Evolutionary conservation across 2,888 invertebrate species (phyloP), one percentile per base, ranked within the genome.

Genomic region (Drosophila mayaguana): DNA sequence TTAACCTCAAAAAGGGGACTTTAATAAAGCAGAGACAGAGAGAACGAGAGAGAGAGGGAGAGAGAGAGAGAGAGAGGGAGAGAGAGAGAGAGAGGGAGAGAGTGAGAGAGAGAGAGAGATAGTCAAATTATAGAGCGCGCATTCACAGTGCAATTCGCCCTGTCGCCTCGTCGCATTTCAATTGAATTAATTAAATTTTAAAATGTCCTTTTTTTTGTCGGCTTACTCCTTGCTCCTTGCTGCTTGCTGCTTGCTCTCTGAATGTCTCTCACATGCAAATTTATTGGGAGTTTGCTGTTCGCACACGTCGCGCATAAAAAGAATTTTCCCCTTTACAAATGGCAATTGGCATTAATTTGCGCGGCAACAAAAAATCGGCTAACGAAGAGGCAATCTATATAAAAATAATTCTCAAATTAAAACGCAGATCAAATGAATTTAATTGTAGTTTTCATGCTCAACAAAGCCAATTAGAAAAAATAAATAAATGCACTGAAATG

Each of bases 131-230:
- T 68, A 74, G 65, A 20, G 54, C 61, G 25, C 36, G 51, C 46
- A 68, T 40, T 65, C 57, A 40, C 45, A 59, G 57, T 63, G 43
- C 61, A 56, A 61, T 64, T 53, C 20, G 62, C 55, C 42, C 57
- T 62, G 66, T 71, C 54, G 64, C 63, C 64, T 42, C 61, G 68
- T 68, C 55, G 83, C 69, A 66, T 66, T 70, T 78, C 82, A 81
- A 87, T 78, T 84, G 84, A 75, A 87, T 83, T 87, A 87, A 87
- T 83, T 87, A 83, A 78, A 74, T 77, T 74, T 86, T 78, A 75
- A 81, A 71, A 87, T 78, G 69, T 69, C 40, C 18, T 38, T 65
- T 72, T 72, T 72, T 76, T 76, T 74, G 11, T 14, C 32, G 8
- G 34, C 18, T 18, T 50, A n/a, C 75, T 59, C 40, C 32, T n/a